Evolutionary conservation across 2,888 invertebrate genomes (phyloP), one percentile per base, ranked within the genome.

Genomic region (Neoitamus cyanurus): DNA sequence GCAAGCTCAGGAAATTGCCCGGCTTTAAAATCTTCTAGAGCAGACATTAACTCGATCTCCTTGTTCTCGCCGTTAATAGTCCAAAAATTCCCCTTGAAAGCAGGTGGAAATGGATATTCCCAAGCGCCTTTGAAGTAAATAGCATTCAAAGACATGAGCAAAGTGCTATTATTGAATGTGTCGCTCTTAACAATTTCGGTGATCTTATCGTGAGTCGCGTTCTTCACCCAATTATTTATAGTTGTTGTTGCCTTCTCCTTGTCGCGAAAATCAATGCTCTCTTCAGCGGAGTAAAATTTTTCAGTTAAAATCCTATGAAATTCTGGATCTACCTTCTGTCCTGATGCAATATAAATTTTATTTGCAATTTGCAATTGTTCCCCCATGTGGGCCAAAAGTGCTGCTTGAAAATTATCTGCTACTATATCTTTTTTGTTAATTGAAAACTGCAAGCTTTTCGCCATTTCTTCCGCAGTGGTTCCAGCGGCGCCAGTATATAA

Each of bases 41-140:
- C 92, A 88, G 92, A 93, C 96, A 97, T 96, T 93, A 95, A 96
- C 11, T 95, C 93, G n/a, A 83, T 31, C 37, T 69, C 3, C 7
- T 31, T 31, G 4, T 36, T 25, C n/a, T 92, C 92, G 0, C 90
- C 90, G 9, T 90, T 90, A 42, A 92, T 92, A 13, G 94, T 86
- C 88, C 94, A 92, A 92, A 98, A 98, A 9, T 58, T 9, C 1
- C 25, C 58, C 0, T 93, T 92, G 2, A 87, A 42, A 0, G 88
- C 88, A 0, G 92, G 88, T 30, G 94, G 89, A 88, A 98, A 98
- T 87, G 94, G 92, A 37, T 93, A 89, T 73, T 92, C 90, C 97
- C 97, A 97, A 48, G 93, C 92, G 2, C 95, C 96, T 92, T 97
- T 97, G 91, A 97, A 97, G 89, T 97, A 96, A 15, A 97, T 93